Base-by-base conservation (phyloP, 2,113 vertebrate species). In the Ornithorhynchus anatinus region DNA sequence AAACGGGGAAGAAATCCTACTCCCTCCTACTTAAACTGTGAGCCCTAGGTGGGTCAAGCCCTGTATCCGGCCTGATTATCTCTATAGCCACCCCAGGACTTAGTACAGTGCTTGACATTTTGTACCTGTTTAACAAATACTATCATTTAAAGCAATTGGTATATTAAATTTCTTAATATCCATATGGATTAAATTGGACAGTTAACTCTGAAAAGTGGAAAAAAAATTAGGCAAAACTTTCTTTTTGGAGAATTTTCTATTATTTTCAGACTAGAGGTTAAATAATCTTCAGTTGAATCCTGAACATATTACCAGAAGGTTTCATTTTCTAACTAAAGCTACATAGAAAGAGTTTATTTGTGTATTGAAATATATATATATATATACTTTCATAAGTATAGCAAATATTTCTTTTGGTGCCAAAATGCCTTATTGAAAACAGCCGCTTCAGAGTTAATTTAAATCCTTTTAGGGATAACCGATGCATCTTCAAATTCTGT, bases 391-490 rank as follows among this genome's bases (percentile, higher is more conserved):
- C n/a, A n/a, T n/a, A n/a, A n/a, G n/a, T n/a, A n/a, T n/a, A n/a
- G n/a, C n/a, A n/a, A n/a, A n/a, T n/a, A n/a, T n/a, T n/a, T n/a
- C n/a, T n/a, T n/a, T n/a, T n/a, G n/a, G n/a, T n/a, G n/a, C n/a
- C n/a, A n/a, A n/a, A n/a, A n/a, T 38, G 59, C 45, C 54, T 50
- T 23, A 56, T 68, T 39, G 31, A 64, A 77, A 78, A 79, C 78
- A 72, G 78, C 44, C 58, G 43, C 27, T 60, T 77, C 66, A 76
- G 74, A 77, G 32, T 73, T 75, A 54, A 15, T 86, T 84, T 67
- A 44, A 79, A 81, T 85, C 71, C 22, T 80, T 84, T 80, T 64
- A 74, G 44, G 86, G 58, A 72, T 70, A 81, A 81, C 53, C 38
- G 66, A 39, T 8, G 73, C 77, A 72, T 72, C 60, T 71, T 88